These are phyloP conservation scores for Pentamera pediparva DNA, from an alignment of 53 echinoderm and acorn worm genomes.

Conservation along the genomic window DNA sequence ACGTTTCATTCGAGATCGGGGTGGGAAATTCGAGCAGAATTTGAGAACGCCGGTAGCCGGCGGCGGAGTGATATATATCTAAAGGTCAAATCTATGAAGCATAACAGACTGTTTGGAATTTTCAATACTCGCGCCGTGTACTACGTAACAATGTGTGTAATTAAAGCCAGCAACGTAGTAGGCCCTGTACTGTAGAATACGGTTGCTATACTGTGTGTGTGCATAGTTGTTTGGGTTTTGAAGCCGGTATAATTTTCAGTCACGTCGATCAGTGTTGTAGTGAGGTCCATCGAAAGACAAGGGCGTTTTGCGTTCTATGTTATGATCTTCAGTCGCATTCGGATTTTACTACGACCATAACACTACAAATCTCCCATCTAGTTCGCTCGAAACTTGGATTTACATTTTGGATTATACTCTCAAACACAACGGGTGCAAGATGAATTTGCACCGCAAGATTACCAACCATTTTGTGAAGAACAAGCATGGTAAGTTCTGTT, in stretches of 20 bases:
- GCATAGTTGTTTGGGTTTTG: not conserved
- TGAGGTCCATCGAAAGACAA: not conserved
- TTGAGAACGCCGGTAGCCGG: slow-evolving; percentile 23
- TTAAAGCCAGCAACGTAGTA: not conserved
- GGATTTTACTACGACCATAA: too few relatives aligned
- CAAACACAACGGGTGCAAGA: slow-evolving; percentile 28
- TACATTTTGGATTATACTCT: slow-evolving; percentile 6
- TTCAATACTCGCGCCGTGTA: not conserved
- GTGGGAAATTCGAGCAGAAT: too few relatives aligned
- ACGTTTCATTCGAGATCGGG: not conserved
- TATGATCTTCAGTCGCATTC: too few relatives aligned
- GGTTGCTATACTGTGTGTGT: not conserved
- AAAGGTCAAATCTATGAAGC: not conserved
- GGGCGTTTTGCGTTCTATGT: slow-evolving; percentile 20
- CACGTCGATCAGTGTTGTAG: slow-evolving; percentile 25
- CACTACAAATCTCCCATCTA: too few relatives aligned
- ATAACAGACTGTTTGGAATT: slow-evolving; percentile 14
- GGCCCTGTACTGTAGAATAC: not conserved
- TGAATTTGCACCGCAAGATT: slow-evolving; percentile 95
- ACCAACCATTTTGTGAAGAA: slow-evolving; percentile 93
- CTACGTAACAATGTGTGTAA: slow-evolving; percentile 21
- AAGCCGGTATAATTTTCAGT: slow-evolving; percentile 16
- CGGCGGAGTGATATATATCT: slow-evolving; percentile 13
- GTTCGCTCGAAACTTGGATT: too few relatives aligned
- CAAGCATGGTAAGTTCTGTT: slow-evolving; percentile 75